Percentiles rank a stretch among this genome's conserved stretches.
phyloP scores from a whole-genome alignment of 1,140 invertebrate genomes.

The Heliconius eleuchia region DNA sequence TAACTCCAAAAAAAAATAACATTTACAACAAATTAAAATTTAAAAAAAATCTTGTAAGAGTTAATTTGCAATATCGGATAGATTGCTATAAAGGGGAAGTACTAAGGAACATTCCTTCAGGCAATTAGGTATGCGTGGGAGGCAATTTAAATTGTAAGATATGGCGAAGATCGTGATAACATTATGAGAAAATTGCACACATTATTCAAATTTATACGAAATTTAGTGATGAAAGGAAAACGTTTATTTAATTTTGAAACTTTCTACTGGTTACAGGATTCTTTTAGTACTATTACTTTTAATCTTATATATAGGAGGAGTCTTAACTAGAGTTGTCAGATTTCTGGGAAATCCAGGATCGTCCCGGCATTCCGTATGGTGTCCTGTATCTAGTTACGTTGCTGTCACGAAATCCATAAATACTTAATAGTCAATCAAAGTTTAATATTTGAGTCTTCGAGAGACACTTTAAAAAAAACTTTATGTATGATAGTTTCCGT shows the following conservation, averaged over 20 bases:
- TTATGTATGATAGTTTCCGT: too few relatives aligned
- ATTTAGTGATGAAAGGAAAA: background rate
- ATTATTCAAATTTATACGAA: background rate
- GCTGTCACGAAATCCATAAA: too few relatives aligned
- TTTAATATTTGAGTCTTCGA: too few relatives aligned
- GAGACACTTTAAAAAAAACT: too few relatives aligned
- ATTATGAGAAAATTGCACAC: background rate
- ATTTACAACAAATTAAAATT: background rate
- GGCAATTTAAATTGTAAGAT: slow-evolving; percentile 13
- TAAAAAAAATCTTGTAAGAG: slow-evolving; percentile 15
- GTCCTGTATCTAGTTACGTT: too few relatives aligned
- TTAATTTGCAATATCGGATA: slow-evolving; percentile 32
- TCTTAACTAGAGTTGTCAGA: too few relatives aligned
- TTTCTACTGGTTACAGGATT: background rate
- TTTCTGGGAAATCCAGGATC: too few relatives aligned
- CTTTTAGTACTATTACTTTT: too few relatives aligned
- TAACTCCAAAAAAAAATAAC: background rate
- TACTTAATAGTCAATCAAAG: too few relatives aligned
- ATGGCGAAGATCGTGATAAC: slow-evolving; percentile 2
- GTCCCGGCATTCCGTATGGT: too few relatives aligned
- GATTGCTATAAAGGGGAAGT: slow-evolving; percentile 22
- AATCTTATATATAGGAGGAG: too few relatives aligned
- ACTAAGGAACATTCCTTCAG: slow-evolving; percentile 27
- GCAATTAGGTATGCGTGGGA: slow-evolving; percentile 29
- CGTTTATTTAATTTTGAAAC: background rate